Evolutionary conservation across 2,797 vertebrate genomes (phyloP), one percentile per base, ranked within the genome.

Genomic region (Acanthurus lineatus): DNA sequence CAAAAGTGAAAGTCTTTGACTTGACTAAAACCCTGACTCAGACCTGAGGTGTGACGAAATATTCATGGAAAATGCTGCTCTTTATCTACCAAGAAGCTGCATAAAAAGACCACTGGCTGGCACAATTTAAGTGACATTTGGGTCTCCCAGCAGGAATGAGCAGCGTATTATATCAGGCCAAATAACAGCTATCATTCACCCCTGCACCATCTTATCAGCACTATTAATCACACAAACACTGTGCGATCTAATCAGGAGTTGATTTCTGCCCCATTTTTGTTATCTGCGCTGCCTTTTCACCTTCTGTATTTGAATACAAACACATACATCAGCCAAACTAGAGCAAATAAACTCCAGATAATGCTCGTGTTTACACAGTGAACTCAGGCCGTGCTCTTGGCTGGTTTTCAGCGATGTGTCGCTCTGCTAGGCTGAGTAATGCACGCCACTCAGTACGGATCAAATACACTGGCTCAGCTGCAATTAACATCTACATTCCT

Each of bases 311-410:
- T 85, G 44, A 82, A 65, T 70, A 54, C 62, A 80, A 76, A 47
- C 72, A 52, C 85, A 81, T 70, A 69, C 52, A 84, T 84, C 73
- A 82, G 67, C 59, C 59, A 17, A 79, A 86, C 40, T 20, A 78
- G 61, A 73, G 47, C 57, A 83, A 91, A 91, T 85, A 92, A 85
- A 89, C 77, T 53, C 9, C 32, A 73, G 82, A 86, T 76, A 74
- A 56, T 54, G 69, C 67, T 38, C 0, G 19, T 81, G 85, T 90
- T 93, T 81, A 91, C 82, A 80, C 73, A 86, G 81, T 66, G 60
- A 80, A 71, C 67, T 77, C 84, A 64, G 75, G 51, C 67, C 5
- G 14, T 38, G 63, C 59, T 80, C 71, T 88, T 86, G 80, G 85
- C 83, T 69, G 79, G 32, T 73, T 83, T 77, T 91, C 75, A 81